phyloP scores from a whole-genome alignment of 2,888 invertebrate species.

The Caenorhabditis sinica region DNA sequence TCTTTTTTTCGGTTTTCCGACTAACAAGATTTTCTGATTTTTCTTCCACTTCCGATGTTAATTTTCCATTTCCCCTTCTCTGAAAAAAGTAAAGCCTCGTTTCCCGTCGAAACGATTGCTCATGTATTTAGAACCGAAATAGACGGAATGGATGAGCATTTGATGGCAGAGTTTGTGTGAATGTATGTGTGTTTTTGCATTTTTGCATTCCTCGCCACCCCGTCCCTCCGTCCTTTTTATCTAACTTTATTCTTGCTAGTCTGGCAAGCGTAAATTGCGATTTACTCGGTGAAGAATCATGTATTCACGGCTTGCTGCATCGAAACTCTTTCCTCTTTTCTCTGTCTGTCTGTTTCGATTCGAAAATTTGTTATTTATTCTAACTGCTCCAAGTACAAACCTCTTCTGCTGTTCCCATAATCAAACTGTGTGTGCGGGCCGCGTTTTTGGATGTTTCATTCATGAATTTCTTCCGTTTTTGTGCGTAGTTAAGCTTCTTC shows the following conservation, averaged over 20 bases:
- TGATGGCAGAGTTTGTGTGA: slow-evolving; percentile 8
- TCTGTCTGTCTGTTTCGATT: slow-evolving; percentile 16
- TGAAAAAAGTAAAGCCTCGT: background rate
- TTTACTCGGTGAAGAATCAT: slow-evolving; percentile 51
- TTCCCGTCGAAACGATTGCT: slow-evolving; percentile 21
- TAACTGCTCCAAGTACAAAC: slow-evolving; percentile 49
- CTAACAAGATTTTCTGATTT: too few relatives aligned
- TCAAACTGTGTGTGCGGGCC: slow-evolving; percentile 33
- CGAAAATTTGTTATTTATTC: slow-evolving; percentile 45
- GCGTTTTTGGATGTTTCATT: slow-evolving; percentile 31
- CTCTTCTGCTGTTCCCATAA: slow-evolving; percentile 46
- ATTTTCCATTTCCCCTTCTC: background rate
- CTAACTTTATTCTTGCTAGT: slow-evolving; percentile 45
- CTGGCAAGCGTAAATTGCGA: slow-evolving; percentile 46
- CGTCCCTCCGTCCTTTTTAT: slow-evolving; percentile 28
- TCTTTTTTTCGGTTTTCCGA: background rate
- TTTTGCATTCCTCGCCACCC: slow-evolving; percentile 24
- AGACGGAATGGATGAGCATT: slow-evolving; percentile 42
- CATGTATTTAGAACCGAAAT: slow-evolving; percentile 27
- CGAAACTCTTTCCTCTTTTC: slow-evolving; percentile 20
- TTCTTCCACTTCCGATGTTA: background rate
- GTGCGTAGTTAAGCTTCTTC: slow-evolving; percentile 46
- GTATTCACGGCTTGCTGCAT: slow-evolving; percentile 50
- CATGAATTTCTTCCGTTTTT: slow-evolving; percentile 51
- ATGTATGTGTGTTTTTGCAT: slow-evolving; percentile 33